Evolutionary conservation across 2,113 vertebrate genomes (phyloP).

Genomic region (Xenopus laevis): DNA sequence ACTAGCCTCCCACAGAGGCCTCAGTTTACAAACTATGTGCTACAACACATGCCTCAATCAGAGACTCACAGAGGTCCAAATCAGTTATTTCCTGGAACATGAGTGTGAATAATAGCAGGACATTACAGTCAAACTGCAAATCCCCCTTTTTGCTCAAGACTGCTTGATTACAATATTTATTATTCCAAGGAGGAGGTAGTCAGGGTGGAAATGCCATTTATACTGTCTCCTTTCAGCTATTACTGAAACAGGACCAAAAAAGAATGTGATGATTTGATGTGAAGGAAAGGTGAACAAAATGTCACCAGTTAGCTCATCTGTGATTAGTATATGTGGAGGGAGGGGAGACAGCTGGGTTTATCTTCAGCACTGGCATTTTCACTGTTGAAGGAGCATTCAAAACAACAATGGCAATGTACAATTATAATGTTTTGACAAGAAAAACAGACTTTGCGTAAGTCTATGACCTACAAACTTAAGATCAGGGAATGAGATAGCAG

Average conservation of each 20-base stretch:
- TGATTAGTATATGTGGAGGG: constrained; percentile 31
- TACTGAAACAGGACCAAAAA: constrained; percentile 28
- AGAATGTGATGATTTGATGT: constrained; percentile 40
- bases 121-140: constrained; percentile 31
- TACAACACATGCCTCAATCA: constrained; percentile 41
- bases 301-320: constrained; percentile 35
- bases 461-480: not conserved
- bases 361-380: constrained; percentile 32
- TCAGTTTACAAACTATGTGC: constrained; percentile 27
- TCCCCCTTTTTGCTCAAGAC: constrained; percentile 27
- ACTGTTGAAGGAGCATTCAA: constrained; percentile 8
- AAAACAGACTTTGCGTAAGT: not conserved
- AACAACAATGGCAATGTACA: constrained; percentile 12
- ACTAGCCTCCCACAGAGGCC: constrained; percentile 26
- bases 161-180: constrained; percentile 47
- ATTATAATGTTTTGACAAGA: constrained; percentile 14
- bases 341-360: constrained; percentile 34
- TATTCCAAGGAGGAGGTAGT: constrained; percentile 31
- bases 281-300: constrained; percentile 43
- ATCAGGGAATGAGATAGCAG: not conserved
- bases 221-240: constrained; percentile 36
- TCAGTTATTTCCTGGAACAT: constrained; percentile 40
- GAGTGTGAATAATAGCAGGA: constrained; percentile 43
- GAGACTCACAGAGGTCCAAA: constrained; percentile 29
- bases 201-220: constrained; percentile 15